Percentiles rank a stretch among this genome's conserved stretches.
Evolutionary conservation across 2,888 invertebrate species (phyloP).

Genomic region (Trachelus stipa): DNA sequence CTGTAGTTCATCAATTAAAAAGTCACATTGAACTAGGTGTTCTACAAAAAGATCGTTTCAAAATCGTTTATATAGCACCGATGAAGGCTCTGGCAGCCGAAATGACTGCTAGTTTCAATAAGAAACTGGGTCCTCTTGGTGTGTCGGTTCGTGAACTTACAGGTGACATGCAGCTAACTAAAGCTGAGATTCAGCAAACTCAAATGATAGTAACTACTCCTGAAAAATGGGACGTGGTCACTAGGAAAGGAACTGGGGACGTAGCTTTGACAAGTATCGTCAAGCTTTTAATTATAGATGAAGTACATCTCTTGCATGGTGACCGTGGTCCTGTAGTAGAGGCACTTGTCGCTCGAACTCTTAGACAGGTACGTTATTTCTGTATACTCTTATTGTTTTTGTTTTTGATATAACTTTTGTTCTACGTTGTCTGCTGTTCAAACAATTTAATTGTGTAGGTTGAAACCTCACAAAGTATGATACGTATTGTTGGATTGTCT

Average conservation of each 20-base stretch:
- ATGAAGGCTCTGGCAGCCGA: conserved; percentile 99
- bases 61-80: conserved; percentile 98
- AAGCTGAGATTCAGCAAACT: conserved; percentile 92
- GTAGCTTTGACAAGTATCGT: conserved; percentile 91
- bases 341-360: conserved; percentile 93
- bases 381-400: conserved; percentile 6
- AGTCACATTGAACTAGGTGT: conserved; percentile 84
- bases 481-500: conserved; percentile 95
- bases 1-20: conserved; percentile 91
- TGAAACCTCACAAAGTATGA: conserved; percentile 92
- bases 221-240: conserved; percentile 99
- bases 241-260: conserved; percentile 92
- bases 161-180: conserved; percentile 97
- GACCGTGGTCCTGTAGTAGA: conserved; percentile 98
- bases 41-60: conserved; percentile 91
- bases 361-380: conserved; percentile 76
- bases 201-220: conserved; percentile 99
- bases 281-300: conserved; percentile 94
- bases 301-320: conserved; percentile 96
- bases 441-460: conserved; percentile 67
- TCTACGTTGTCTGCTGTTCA: neutral
- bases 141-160: conserved; percentile 92
- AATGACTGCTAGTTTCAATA: conserved; percentile 95
- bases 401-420: neutral
- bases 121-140: conserved; percentile 80